phyloP scores from a whole-genome alignment of 1,140 invertebrate genomes.

The Acyrthosiphon pisum region DNA sequence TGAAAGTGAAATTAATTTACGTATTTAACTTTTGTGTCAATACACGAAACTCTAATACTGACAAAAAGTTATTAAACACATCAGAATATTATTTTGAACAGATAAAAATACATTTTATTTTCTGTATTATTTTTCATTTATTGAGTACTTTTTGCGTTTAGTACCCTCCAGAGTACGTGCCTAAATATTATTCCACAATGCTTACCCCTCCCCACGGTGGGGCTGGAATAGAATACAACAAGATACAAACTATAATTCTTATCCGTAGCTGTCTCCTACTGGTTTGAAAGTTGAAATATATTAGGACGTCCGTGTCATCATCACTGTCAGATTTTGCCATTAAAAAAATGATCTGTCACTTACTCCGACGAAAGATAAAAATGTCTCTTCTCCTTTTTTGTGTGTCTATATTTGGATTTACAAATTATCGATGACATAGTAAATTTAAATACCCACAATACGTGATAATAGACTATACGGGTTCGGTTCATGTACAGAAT shows the following conservation, averaged over 20 bases:
- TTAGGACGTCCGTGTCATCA: background rate
- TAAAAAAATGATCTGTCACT: constrained; percentile 17
- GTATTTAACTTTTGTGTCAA: background rate
- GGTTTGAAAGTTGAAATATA: background rate
- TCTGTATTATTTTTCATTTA: background rate
- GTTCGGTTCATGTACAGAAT: background rate
- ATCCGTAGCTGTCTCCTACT: background rate
- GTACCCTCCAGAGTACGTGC: background rate
- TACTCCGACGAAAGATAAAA: background rate
- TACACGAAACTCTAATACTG: background rate
- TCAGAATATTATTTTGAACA: background rate
- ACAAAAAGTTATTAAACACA: background rate
- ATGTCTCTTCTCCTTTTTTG: background rate
- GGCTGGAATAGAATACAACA: background rate
- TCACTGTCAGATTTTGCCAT: constrained; percentile 8
- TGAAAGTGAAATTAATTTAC: background rate
- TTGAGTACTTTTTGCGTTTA: background rate
- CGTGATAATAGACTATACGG: background rate
- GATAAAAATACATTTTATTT: background rate
- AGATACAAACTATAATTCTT: background rate
- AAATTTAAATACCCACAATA: background rate
- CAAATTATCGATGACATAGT: background rate
- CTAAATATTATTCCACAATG: background rate
- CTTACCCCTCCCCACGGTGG: background rate
- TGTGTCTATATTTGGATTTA: background rate